Base-by-base conservation (phyloP, 2,888 invertebrate species). In the Hetaerina titia region DNA sequence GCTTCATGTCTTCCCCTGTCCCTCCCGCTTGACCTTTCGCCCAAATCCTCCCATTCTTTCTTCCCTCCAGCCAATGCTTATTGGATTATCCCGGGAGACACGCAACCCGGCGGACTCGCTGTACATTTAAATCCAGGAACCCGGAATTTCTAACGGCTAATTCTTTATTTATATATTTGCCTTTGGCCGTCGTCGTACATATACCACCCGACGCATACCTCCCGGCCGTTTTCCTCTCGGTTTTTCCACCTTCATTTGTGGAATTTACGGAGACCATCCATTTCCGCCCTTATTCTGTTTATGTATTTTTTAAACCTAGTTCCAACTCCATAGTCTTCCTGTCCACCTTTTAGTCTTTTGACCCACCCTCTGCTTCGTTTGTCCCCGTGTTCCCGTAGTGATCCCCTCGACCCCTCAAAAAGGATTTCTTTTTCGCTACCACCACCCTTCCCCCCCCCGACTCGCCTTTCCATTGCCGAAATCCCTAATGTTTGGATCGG, bases 131-230 rank as follows among this genome's bases (percentile, higher is more conserved):
- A 92, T 92, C 92, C 56, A 25, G 64, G 31, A 81, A 25, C 63
- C 63, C 90, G 25, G 90, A 63, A 90, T 90, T 64, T 90, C 63
- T 31, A 81, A 31, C 63, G 64, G 56, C 92, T 92, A 92, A 92
- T 92, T 69, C 92, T 92, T 92, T 92, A 92, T 92, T 92, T 92
- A 92, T 92, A 92, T 92, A 92, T 92, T 92, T 92, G 92, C 92
- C 56, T 92, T 81, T 57, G 64, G 92, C 31, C 89, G 22, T 57
- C 89, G 89, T 89, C 89, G 81, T 81, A 31, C 57, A 19, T 57
- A 89, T 89, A 57, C 81, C 9, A 13, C 58, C 90, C 90, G 63
- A 31, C 64, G 90, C 90, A 64, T 90, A 45, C 90, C 90, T 69
- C 64, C 64, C 90, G n/a, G 89, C 89, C 22, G 57, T 89, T 57